Conservation (phyloP, 2,888 invertebrate genomes). For the Tinea pellionella region DNA sequence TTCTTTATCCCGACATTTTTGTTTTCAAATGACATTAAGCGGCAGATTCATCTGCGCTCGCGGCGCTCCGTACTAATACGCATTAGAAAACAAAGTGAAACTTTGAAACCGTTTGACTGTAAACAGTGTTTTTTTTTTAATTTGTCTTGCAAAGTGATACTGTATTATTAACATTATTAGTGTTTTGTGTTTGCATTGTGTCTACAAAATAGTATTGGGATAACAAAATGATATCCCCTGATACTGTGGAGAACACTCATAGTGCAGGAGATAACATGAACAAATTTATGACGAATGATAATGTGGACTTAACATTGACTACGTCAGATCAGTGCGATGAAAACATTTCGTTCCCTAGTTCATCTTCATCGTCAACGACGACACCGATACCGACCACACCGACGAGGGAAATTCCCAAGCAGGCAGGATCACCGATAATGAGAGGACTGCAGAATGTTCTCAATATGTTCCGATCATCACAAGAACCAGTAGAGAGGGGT, state of each 20-base stretch:
- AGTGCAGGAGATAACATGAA: constrained; percentile 18
- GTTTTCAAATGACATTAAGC: constrained; percentile 60
- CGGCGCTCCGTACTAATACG: constrained; percentile 31
- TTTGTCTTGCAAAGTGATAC: constrained; percentile 14
- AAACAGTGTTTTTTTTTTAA: constrained; percentile 46
- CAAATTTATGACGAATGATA: constrained; percentile 15
- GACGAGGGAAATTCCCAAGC: constrained; percentile 41
- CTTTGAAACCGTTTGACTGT: constrained; percentile 46
- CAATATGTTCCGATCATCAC: constrained; percentile 55
- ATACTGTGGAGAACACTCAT: background rate
- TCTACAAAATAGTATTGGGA: too few relatives aligned
- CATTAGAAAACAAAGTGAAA: constrained; percentile 61
- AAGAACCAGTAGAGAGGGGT: constrained; percentile 45
- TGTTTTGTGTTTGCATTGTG: background rate
- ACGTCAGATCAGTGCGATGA: constrained; percentile 40
- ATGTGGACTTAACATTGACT: constrained; percentile 32
- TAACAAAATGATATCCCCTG: background rate
- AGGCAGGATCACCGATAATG: constrained; percentile 53
- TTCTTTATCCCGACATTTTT: constrained; percentile 51
- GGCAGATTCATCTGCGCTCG: constrained; percentile 49
- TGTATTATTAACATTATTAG: background rate
- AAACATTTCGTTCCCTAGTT: constrained; percentile 40
- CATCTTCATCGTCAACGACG: constrained; percentile 39
- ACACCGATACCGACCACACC: constrained; percentile 58
- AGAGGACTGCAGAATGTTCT: constrained; percentile 54